Conservation (phyloP, 2,797 vertebrate genomes). For the Sebastes wilsoni region DNA sequence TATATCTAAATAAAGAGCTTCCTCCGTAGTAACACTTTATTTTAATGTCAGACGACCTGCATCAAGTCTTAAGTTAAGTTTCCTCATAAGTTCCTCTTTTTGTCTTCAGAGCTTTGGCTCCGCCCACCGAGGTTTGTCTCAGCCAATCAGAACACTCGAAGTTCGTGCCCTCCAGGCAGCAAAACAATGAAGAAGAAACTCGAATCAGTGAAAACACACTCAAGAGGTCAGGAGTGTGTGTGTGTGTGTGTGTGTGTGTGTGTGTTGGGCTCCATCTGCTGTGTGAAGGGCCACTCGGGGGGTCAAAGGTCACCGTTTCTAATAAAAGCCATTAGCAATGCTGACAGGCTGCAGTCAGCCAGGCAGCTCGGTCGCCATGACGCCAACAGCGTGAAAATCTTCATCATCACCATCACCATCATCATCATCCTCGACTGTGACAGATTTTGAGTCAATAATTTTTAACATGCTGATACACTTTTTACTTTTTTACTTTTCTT, state of each 20-base stretch:
- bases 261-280: conserved; percentile 35
- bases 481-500: not conserved
- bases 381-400: not conserved
- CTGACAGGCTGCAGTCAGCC: conserved; percentile 21
- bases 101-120: not conserved
- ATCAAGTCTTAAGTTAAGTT: not conserved
- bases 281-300: conserved; percentile 25
- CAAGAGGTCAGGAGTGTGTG: not conserved
- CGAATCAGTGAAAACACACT: not conserved
- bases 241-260: conserved; percentile 17
- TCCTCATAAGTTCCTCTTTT: not conserved
- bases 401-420: not conserved
- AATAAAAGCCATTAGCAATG: conserved; percentile 34
- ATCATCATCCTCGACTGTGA: not conserved
- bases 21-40: too few species aligned
- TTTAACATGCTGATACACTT: too few species aligned
- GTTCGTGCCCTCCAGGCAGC: not conserved
- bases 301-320: conserved; percentile 46
- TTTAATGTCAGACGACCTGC: not conserved
- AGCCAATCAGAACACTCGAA: not conserved
- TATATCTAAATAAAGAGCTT: too few species aligned
- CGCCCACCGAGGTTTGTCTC: not conserved
- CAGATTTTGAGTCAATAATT: not conserved
- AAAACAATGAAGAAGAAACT: not conserved
- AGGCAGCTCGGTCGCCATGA: conserved; percentile 2